Evolutionary conservation across 2,888 invertebrate species (phyloP).

Genomic region (Parapristionchus giblindavisi): DNA sequence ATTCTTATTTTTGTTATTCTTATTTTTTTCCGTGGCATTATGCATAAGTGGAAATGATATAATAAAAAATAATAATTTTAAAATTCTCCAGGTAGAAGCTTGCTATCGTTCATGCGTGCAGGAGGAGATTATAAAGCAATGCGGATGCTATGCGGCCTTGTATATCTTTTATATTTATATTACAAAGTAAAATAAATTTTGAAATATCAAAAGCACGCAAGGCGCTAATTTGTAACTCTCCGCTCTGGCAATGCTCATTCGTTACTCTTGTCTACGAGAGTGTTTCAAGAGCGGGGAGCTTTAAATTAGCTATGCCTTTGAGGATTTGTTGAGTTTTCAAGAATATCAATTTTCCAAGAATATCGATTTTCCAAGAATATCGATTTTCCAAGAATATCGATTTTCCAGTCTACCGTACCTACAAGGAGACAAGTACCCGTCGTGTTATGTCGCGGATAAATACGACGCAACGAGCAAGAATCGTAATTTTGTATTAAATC

Average conservation of each 20-base stretch:
- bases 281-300: too few relatives aligned
- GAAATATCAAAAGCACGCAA: too few relatives aligned
- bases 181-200: background rate
- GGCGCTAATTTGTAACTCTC: too few relatives aligned
- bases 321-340: too few relatives aligned
- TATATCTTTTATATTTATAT: background rate
- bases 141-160: constrained; percentile 66
- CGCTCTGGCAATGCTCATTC: too few relatives aligned
- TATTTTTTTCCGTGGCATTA: too few relatives aligned
- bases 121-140: constrained; percentile 60
- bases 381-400: background rate
- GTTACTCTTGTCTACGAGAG: too few relatives aligned
- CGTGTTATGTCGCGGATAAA: background rate
- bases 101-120: constrained; percentile 71
- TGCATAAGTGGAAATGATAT: too few relatives aligned
- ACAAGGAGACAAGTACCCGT: background rate
- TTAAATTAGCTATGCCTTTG: too few relatives aligned
- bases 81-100: constrained; percentile 65
- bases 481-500: background rate
- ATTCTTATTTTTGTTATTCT: too few relatives aligned
- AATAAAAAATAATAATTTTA: background rate
- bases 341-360: background rate
- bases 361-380: background rate
- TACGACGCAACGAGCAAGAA: constrained; percentile 16
- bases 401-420: constrained; percentile 5